Evolutionary conservation across 23 tunicate genomes (phyloP).

Genomic region (Clavelina lepadiformis): DNA sequence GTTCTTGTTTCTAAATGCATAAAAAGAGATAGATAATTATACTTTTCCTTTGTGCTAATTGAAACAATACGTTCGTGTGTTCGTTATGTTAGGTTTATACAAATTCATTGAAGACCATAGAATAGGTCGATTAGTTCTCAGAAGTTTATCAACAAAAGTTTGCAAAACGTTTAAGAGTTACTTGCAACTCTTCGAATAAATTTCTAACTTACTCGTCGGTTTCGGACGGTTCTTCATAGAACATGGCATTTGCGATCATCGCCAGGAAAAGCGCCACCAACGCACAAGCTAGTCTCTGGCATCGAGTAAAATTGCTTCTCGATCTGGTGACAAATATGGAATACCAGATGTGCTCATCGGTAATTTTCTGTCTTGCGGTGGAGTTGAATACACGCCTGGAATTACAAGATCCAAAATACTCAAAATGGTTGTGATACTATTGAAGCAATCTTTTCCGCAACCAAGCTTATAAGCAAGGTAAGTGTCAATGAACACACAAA

Average conservation of each 20-base stretch:
- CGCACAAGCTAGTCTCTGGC: conserved; percentile 49
- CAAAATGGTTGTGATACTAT: neutral
- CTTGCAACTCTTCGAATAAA: neutral
- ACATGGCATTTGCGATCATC: conserved; percentile 50
- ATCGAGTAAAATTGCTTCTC: conserved; percentile 40
- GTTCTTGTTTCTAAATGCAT: too few species aligned
- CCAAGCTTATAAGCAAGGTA: neutral
- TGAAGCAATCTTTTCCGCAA: neutral
- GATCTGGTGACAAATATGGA: conserved; percentile 33
- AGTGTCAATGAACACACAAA: too few species aligned
- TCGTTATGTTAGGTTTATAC: neutral
- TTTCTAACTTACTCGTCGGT: conserved; percentile 12
- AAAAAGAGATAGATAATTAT: neutral
- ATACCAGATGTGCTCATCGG: conserved; percentile 26
- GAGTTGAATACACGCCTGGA: conserved; percentile 22
- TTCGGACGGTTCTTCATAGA: conserved; percentile 18
- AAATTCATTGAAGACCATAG: neutral
- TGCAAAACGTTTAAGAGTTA: neutral
- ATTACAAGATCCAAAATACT: neutral
- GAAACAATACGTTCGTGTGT: too few species aligned
- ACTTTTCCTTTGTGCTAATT: too few species aligned
- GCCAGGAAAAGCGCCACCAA: conserved; percentile 23
- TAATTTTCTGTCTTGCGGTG: conserved; percentile 22
- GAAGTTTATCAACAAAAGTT: neutral
- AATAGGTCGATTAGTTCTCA: too few species aligned